Base-by-base conservation (phyloP, 2,888 invertebrate species). In the Oxyteleia sp. region DNA sequence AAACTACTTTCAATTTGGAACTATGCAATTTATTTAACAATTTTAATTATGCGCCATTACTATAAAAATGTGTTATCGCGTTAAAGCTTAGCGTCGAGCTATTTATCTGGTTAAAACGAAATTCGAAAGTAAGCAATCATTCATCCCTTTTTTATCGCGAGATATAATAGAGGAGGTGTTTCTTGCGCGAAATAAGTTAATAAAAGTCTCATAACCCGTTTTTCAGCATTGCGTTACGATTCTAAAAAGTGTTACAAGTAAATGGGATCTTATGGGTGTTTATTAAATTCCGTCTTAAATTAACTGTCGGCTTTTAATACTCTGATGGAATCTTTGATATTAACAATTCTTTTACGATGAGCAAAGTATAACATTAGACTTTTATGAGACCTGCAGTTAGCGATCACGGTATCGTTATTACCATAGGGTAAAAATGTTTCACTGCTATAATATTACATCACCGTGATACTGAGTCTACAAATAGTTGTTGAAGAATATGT, bases 11-110 rank as follows among this genome's bases (percentile, higher is more conserved):
- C 47, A 45, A 41, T 61, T 38, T 10, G 16, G 10, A 69, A 38
- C 41, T 72, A 35, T 59, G 41, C 35, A 59, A 71, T 57, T 71
- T 71, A 57, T 59, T 45, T 35, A 71, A 49, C 59, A 69, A 59
- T 47, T 71, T 59, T 59, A 55, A 59, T 71, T 35, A 59, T 45
- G n/a, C 13, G 0, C 4, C 45, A n/a, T 69, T 45, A 55, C 29
- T 55, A 32, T 69, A 23, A 68, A 41, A 59, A 32, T 38, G 32
- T 7, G 20, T 1, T 45, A 20, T 69, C 15, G 15, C 20, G 43
- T 16, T 45, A 0, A 26, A 43, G 10, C 15, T 20, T 59, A 23
- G 13, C 1, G n/a, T 45, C 35, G 35, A 35, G n/a, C 8, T 20
- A 45, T 11, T 20, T 57, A 18, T 38, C 11, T 59, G 23, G 0